Conservation (phyloP, 2,888 invertebrate genomes). For the Xanthia icteritia region DNA sequence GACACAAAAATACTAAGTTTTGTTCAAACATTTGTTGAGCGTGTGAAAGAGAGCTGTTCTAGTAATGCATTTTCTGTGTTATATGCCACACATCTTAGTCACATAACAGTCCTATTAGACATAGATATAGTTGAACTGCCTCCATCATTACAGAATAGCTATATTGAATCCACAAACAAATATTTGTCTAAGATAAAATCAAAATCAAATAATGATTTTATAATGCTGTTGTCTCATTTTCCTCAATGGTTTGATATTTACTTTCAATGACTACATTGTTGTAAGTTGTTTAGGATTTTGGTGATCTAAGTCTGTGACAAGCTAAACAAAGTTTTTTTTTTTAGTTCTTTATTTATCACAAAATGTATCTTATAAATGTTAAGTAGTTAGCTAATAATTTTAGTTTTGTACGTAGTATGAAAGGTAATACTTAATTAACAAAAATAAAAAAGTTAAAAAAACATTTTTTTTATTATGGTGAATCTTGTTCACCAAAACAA, state of each 20-base stretch:
- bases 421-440: neutral
- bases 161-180: slow-evolving; percentile 69
- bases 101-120: slow-evolving; percentile 78
- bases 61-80: slow-evolving; percentile 70
- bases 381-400: neutral
- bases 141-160: slow-evolving; percentile 61
- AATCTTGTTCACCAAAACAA: neutral
- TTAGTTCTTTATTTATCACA: neutral
- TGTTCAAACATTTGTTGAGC: slow-evolving; percentile 73
- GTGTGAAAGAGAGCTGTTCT: slow-evolving; percentile 71
- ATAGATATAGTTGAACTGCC: slow-evolving; percentile 74
- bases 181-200: slow-evolving; percentile 72
- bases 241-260: slow-evolving; percentile 84
- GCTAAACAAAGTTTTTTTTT: neutral
- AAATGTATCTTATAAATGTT: neutral
- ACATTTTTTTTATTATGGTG: neutral
- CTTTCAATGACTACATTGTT: slow-evolving; percentile 52
- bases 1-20: slow-evolving; percentile 73
- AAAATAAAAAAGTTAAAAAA: neutral
- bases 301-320: neutral
- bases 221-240: slow-evolving; percentile 84
- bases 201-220: slow-evolving; percentile 77
- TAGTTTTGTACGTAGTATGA: neutral
- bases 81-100: slow-evolving; percentile 76
- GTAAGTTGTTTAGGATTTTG: neutral